Percentiles rank a stretch among this genome's conserved stretches.
Conservation (phyloP, 2,113 vertebrate species). For the Pelecanoides urinatrix region DNA sequence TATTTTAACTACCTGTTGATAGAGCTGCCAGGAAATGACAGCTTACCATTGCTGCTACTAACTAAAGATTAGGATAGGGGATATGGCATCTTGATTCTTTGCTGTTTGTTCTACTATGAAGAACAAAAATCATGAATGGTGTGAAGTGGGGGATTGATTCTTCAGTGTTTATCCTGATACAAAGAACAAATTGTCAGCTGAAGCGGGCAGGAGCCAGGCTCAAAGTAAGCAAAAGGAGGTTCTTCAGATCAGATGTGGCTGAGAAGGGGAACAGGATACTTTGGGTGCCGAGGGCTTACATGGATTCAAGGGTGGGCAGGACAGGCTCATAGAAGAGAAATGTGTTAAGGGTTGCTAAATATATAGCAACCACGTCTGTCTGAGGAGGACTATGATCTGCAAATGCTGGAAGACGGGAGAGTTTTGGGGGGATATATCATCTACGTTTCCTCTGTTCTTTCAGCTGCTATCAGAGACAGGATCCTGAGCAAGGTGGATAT, state of each 20-base stretch:
- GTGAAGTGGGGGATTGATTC: not conserved
- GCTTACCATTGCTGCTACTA: not conserved
- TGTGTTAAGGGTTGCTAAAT: not conserved
- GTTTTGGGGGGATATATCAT: accelerated
- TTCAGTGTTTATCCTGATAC: not conserved
- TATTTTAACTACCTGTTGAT: not conserved
- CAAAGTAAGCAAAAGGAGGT: not conserved
- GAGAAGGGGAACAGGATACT: not conserved
- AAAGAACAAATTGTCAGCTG: not conserved
- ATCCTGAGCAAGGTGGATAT: not conserved
- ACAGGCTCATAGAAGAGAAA: not conserved
- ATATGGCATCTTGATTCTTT: not conserved
- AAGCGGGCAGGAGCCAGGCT: not conserved
- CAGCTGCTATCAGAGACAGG: not conserved
- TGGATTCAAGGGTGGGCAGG: not conserved
- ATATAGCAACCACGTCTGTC: not conserved
- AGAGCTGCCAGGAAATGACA: not conserved
- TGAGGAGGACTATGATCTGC: not conserved
- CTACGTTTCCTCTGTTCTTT: not conserved
- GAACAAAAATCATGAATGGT: not conserved
- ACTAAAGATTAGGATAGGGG: not conserved
- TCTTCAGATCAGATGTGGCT: not conserved
- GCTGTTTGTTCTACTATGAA: not conserved
- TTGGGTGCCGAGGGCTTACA: not conserved
- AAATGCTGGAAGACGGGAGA: not conserved